Base-by-base conservation (phyloP, 1,140 invertebrate genomes). In the Pogonus chalceus region DNA sequence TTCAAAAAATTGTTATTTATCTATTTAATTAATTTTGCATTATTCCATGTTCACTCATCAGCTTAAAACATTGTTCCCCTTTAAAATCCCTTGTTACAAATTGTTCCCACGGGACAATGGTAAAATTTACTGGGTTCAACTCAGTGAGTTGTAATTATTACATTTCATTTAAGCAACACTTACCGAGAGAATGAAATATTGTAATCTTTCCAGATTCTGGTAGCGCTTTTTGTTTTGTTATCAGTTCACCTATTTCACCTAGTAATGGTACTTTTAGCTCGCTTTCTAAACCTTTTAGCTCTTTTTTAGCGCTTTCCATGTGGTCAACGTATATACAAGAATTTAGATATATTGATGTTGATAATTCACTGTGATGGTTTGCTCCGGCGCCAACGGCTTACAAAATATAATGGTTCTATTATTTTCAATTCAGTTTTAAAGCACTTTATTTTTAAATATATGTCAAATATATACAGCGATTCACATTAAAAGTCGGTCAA, bases 381-480 rank as follows among this genome's bases (percentile, higher is more conserved):
- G 58, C 55, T 12, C 71, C 70, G 23, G 65, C 69, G 9, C 75
- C 73, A 35, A 76, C 65, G 51, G 73, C 74, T 75, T 31, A 23
- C 60, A 58, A 16, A 47, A 12, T 7, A 20, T 39, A 50, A 35
- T 47, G 43, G 9, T 7, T 10, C 43, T 9, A 47, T 20, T 47
- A 12, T 47, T 12, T 47, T 47, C 7, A 7, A n/a, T n/a, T n/a
- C n/a, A n/a, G n/a, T n/a, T n/a, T n/a, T n/a, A n/a, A n/a, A n/a
- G n/a, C n/a, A n/a, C n/a, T n/a, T n/a, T n/a, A n/a, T n/a, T n/a
- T n/a, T n/a, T n/a, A n/a, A n/a, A n/a, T n/a, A n/a, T n/a, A n/a
- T n/a, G n/a, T n/a, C n/a, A n/a, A n/a, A n/a, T n/a, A n/a, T n/a
- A n/a, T n/a, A n/a, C n/a, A n/a, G n/a, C n/a, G n/a, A n/a, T n/a